A percentile compares a stretch with the other conserved stretches of the same genome.
phyloP scores from a whole-genome alignment of 2,797 vertebrate species.

The Falco naumanni region DNA sequence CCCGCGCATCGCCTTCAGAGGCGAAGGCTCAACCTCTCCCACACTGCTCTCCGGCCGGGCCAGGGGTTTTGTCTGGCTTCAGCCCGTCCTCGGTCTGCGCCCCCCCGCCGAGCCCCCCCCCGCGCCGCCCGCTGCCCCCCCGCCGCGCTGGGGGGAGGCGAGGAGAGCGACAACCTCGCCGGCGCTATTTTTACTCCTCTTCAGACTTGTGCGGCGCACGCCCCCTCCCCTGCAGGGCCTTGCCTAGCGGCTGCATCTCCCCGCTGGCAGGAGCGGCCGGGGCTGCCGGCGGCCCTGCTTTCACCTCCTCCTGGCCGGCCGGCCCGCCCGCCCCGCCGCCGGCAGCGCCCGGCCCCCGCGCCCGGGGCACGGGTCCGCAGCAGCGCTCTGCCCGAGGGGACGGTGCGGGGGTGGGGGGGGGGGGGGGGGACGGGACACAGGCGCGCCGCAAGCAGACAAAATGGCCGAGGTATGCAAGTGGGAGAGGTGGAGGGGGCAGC shows the following conservation, averaged over 20 bases:
- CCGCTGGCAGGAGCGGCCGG: background rate
- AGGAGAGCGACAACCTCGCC: background rate
- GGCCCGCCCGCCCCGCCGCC: background rate
- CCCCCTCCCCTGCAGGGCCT: conserved; percentile 40
- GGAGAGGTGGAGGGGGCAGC: conserved; percentile 24
- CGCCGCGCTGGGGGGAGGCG: background rate
- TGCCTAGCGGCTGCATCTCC: conserved; percentile 16
- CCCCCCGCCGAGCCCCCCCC: background rate
- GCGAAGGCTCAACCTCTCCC: background rate
- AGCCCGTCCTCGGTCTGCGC: background rate
- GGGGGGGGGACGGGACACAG: background rate
- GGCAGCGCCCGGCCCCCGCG: background rate
- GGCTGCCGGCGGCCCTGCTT: background rate
- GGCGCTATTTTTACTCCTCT: conserved; percentile 11
- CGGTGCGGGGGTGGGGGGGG: background rate
- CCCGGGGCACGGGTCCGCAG: background rate
- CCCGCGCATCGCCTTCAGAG: background rate
- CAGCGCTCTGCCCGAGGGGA: background rate
- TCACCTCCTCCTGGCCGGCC: background rate
- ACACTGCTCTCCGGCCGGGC: background rate
- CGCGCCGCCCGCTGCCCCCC: background rate
- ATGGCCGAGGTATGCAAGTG: conserved; percentile 43
- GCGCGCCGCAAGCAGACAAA: conserved; percentile 32
- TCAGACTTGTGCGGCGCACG: conserved; percentile 17
- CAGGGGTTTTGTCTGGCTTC: background rate